Percentiles rank a stretch among this genome's conserved stretches.
Evolutionary conservation across 2,797 vertebrate species (phyloP).

Genomic region (Furcifer pardalis): DNA sequence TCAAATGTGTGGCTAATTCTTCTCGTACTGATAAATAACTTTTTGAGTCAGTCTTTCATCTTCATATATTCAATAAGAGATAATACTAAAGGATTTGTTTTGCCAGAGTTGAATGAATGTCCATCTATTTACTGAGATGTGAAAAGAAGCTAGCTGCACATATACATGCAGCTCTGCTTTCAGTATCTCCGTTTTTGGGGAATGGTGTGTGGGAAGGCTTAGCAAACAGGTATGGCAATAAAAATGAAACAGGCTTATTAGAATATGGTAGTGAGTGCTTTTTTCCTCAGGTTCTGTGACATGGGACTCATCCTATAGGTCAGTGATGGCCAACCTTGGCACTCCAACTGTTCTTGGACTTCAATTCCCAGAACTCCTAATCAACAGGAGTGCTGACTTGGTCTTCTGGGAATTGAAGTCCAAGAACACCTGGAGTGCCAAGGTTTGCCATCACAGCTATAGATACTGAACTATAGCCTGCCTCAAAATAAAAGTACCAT

Average conservation of each 20-base stretch:
- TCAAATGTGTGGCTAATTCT: background rate
- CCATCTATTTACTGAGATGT: background rate
- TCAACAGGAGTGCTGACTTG: too few relatives aligned
- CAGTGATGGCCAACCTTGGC: too few relatives aligned
- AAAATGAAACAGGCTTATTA: background rate
- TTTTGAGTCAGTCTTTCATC: background rate
- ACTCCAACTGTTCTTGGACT: too few relatives aligned
- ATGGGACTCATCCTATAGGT: background rate
- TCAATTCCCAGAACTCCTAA: too few relatives aligned
- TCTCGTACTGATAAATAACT: background rate
- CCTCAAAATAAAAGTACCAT: background rate
- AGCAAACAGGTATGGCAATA: background rate
- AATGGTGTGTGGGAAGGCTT: background rate
- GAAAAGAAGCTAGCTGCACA: background rate
- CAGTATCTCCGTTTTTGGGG: background rate
- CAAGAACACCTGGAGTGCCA: too few relatives aligned
- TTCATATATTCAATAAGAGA: background rate
- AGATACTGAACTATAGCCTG: background rate
- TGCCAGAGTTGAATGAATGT: background rate
- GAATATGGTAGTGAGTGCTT: background rate
- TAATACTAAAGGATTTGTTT: background rate
- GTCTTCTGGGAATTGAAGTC: too few relatives aligned
- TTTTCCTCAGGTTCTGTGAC: background rate
- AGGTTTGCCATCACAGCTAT: too few relatives aligned
- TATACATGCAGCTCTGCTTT: too few relatives aligned